These are phyloP conservation scores for Paracyclopina nana DNA, from an alignment of 1,140 invertebrate genomes.

Conservation along the genomic window DNA sequence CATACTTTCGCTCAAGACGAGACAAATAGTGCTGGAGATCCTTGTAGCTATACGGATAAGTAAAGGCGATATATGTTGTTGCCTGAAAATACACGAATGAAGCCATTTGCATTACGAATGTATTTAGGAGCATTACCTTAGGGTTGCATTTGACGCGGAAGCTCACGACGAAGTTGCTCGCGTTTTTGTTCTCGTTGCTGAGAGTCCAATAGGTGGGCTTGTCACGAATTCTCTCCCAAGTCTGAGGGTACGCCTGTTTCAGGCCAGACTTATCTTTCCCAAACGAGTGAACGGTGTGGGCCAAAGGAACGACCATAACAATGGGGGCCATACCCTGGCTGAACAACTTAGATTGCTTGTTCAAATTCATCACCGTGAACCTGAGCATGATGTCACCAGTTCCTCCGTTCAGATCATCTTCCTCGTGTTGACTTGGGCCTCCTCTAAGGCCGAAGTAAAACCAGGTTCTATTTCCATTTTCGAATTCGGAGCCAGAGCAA, in stretches of 20 bases:
- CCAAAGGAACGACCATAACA: slow-evolving; percentile 32
- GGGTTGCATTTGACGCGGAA: not conserved
- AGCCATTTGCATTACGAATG: too few relatives aligned
- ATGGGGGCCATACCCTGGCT: slow-evolving; percentile 76
- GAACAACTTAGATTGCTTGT: slow-evolving; percentile 72
- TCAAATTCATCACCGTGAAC: slow-evolving; percentile 66
- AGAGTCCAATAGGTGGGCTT: slow-evolving; percentile 1
- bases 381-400: slow-evolving; percentile 38
- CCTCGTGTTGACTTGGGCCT: not conserved
- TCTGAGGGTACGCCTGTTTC: slow-evolving; percentile 29
- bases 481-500: slow-evolving; percentile 63
- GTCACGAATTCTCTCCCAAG: not conserved
- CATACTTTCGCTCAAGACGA: slow-evolving; percentile 35
- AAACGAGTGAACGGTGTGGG: slow-evolving; percentile 45
- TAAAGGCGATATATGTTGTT: slow-evolving; percentile 81
- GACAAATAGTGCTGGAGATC: slow-evolving; percentile 50
- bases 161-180: slow-evolving; percentile 6
- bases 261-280: slow-evolving; percentile 53
- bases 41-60: slow-evolving; percentile 66
- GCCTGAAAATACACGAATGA: too few relatives aligned
- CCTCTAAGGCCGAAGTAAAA: slow-evolving; percentile 70
- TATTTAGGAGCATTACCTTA: slow-evolving; percentile 27
- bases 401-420: slow-evolving; percentile 23
- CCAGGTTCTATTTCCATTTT: slow-evolving; percentile 79
- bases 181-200: not conserved